A percentile compares a stretch with the other conserved stretches of the same genome.
phyloP scores from a whole-genome alignment of 2,888 invertebrate genomes.

The Brenthis daphne region DNA sequence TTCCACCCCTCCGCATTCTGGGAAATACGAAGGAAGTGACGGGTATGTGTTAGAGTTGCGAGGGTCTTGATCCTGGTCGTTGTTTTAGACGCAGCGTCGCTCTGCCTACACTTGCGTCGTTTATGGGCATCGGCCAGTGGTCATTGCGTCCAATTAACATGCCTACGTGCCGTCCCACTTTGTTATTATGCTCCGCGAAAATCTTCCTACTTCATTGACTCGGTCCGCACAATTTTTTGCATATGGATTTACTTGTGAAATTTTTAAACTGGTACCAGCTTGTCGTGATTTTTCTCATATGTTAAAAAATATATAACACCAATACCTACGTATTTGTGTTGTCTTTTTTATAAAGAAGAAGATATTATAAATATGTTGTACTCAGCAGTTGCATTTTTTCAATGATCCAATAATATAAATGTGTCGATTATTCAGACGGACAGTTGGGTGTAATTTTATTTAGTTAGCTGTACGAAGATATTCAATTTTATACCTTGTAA shows the following conservation, averaged over 20 bases:
- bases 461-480: background rate
- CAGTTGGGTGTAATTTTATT: background rate
- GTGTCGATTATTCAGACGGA: too few relatives aligned
- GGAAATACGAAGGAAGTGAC: conserved; percentile 16
- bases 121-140: conserved; percentile 73
- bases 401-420: too few relatives aligned
- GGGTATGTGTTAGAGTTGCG: conserved; percentile 32
- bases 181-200: conserved; percentile 65
- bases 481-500: conserved; percentile 31
- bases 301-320: background rate
- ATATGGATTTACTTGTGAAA: background rate
- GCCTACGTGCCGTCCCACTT: conserved; percentile 79
- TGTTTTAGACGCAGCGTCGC: conserved; percentile 69
- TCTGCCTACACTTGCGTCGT: conserved; percentile 69
- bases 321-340: background rate
- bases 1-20: conserved; percentile 42
- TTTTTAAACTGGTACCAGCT: too few relatives aligned
- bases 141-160: conserved; percentile 78
- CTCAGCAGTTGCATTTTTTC: too few relatives aligned
- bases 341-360: background rate
- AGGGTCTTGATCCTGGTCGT: conserved; percentile 52
- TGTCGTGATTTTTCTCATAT: background rate
- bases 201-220: conserved; percentile 56
- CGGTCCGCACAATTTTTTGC: conserved; percentile 5
- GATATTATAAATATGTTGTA: too few relatives aligned